Conservation (phyloP, 2,888 invertebrate genomes). For the Cheilosia variabilis region DNA sequence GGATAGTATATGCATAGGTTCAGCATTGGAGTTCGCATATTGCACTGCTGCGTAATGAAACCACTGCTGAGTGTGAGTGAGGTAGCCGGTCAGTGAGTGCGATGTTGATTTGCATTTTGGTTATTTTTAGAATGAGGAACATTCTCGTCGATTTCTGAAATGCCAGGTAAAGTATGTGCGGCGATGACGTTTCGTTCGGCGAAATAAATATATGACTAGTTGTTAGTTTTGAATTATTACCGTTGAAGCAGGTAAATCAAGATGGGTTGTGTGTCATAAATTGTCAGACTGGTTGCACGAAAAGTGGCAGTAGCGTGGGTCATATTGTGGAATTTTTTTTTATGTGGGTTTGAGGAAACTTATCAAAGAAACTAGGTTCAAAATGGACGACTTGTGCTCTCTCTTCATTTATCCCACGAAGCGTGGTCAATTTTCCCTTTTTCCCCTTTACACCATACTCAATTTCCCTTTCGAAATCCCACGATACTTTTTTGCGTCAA, state of each 20-base stretch:
- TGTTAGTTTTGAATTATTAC: neutral
- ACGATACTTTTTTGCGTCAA: no score
- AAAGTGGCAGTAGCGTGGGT: no score
- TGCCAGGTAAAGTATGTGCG: neutral
- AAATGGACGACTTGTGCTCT: no score
- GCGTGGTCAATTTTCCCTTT: no score
- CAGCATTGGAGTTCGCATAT: conserved; percentile 27
- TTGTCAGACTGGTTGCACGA: neutral
- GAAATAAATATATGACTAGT: neutral
- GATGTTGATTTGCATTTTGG: conserved; percentile 44
- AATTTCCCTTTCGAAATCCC: no score
- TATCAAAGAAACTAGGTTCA: neutral
- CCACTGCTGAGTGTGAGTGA: conserved; percentile 11
- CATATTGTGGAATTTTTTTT: no score
- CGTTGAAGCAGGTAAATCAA: neutral
- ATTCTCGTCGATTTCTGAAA: neutral
- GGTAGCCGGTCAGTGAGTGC: neutral
- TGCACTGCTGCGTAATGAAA: conserved; percentile 44
- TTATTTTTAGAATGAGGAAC: conserved; percentile 31
- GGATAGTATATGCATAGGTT: neutral
- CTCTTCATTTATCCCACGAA: no score
- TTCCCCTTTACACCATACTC: no score
- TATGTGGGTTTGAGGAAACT: neutral
- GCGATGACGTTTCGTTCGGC: neutral
- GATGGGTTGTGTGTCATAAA: neutral